phyloP scores from a whole-genome alignment of 37 sponge, comb jelly and placozoan genomes.

The Ianthella basta region DNA sequence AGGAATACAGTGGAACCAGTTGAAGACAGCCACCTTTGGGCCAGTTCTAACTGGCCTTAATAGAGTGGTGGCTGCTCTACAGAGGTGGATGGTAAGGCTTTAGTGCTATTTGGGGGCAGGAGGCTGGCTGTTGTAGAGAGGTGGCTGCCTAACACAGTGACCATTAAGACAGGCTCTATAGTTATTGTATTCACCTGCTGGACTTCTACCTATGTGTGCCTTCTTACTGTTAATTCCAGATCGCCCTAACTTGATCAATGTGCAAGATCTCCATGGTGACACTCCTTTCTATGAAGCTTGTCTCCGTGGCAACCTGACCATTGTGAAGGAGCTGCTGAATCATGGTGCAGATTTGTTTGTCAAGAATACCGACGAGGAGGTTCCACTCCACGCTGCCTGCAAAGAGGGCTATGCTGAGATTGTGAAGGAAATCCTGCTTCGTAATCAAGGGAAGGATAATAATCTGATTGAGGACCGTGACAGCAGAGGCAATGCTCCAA shows the following conservation, averaged over 20 bases:
- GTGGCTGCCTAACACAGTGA: too few relatives aligned
- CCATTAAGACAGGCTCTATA: too few relatives aligned
- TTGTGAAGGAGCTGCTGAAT: constrained; percentile 67
- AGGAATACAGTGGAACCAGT: too few relatives aligned
- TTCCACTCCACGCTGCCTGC: constrained; percentile 81
- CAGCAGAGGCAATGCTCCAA: constrained; percentile 63
- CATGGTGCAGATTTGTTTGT: constrained; percentile 13
- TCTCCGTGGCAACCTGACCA: constrained; percentile 48
- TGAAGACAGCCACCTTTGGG: too few relatives aligned
- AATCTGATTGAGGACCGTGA: constrained; percentile 46
- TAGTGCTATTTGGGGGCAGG: too few relatives aligned
- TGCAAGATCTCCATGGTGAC: constrained; percentile 58
- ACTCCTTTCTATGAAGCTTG: constrained; percentile 88
- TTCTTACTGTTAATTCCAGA: too few relatives aligned
- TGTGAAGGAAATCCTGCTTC: constrained; percentile 57
- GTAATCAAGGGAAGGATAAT: neutral
- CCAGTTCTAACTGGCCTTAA: too few relatives aligned
- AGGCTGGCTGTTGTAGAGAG: too few relatives aligned
- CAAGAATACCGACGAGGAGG: constrained; percentile 47
- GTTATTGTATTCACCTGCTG: too few relatives aligned
- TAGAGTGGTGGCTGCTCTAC: too few relatives aligned
- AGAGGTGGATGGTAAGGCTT: too few relatives aligned
- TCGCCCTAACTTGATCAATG: neutral
- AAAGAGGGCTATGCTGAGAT: constrained; percentile 69
- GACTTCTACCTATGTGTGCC: too few relatives aligned